Conservation (phyloP, 2,888 invertebrate genomes). For the Lamproptera curius region DNA sequence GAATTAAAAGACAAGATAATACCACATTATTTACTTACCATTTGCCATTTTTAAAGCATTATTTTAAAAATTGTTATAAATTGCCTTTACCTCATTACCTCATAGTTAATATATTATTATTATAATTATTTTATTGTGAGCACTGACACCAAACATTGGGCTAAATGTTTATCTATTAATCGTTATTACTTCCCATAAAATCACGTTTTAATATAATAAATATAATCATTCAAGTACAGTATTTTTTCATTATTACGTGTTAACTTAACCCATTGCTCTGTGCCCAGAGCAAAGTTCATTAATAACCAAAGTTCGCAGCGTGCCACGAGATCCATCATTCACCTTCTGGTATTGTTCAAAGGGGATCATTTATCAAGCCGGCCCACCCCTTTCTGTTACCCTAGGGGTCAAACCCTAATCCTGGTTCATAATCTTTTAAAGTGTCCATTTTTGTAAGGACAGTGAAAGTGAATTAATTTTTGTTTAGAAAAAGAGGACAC, state of each 20-base stretch:
- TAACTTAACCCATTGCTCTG: not conserved
- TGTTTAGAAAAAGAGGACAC: too few relatives aligned
- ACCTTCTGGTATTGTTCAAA: slow-evolving; percentile 6
- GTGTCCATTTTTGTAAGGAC: too few relatives aligned
- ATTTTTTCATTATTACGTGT: not conserved
- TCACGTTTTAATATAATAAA: not conserved
- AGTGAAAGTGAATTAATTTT: too few relatives aligned
- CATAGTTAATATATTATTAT: not conserved
- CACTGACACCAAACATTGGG: too few relatives aligned
- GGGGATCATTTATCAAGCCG: slow-evolving; percentile 9
- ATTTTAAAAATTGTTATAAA: too few relatives aligned
- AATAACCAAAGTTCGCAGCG: slow-evolving; percentile 11
- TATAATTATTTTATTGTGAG: too few relatives aligned
- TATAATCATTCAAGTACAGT: not conserved
- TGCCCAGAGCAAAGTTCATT: slow-evolving; percentile 9
- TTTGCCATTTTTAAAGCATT: too few relatives aligned
- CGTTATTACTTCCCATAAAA: not conserved
- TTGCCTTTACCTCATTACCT: not conserved
- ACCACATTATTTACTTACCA: too few relatives aligned
- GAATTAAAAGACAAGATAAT: too few relatives aligned
- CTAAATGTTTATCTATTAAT: not conserved
- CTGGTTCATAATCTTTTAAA: too few relatives aligned
- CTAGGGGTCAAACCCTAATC: not conserved
- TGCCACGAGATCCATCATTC: slow-evolving; percentile 5
- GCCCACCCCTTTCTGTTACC: not conserved